Conservation (phyloP, 2,888 invertebrate species). For the Eupithecia tripunctaria region DNA sequence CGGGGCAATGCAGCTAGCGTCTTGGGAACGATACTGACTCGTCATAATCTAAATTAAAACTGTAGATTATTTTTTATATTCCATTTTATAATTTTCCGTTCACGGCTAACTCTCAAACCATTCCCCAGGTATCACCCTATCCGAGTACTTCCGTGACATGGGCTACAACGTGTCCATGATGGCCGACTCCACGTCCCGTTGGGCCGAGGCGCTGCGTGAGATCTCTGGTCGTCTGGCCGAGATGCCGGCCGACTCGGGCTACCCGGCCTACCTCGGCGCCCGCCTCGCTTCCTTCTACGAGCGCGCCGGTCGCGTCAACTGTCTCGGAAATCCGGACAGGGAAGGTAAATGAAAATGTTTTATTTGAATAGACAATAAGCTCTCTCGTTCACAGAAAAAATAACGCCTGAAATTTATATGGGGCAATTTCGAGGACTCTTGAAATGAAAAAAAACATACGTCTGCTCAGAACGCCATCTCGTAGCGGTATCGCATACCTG, state of each 20-base stretch:
- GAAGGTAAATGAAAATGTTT: constrained; percentile 85
- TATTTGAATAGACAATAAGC: too few species aligned
- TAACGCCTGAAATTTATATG: too few species aligned
- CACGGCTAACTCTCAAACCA: not conserved
- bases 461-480: too few species aligned
- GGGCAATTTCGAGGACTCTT: too few species aligned
- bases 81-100: too few species aligned
- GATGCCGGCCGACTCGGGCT: constrained; percentile 99
- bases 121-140: constrained; percentile 96
- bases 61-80: too few species aligned
- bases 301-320: constrained; percentile 98
- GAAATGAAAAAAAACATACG: too few species aligned
- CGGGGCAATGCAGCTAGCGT: too few species aligned
- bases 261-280: constrained; percentile 99
- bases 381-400: too few species aligned
- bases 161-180: constrained; percentile 99
- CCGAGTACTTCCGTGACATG: constrained; percentile 99
- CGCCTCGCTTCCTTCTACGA: constrained; percentile 99
- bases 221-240: constrained; percentile 99
- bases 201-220: constrained; percentile 99
- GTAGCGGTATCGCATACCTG: too few species aligned
- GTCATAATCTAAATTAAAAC: too few species aligned
- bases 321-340: constrained; percentile 98
- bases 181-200: constrained; percentile 99
- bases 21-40: too few species aligned